phyloP scores from a whole-genome alignment of 2,888 invertebrate genomes.

The Diplazon laetatorius region DNA sequence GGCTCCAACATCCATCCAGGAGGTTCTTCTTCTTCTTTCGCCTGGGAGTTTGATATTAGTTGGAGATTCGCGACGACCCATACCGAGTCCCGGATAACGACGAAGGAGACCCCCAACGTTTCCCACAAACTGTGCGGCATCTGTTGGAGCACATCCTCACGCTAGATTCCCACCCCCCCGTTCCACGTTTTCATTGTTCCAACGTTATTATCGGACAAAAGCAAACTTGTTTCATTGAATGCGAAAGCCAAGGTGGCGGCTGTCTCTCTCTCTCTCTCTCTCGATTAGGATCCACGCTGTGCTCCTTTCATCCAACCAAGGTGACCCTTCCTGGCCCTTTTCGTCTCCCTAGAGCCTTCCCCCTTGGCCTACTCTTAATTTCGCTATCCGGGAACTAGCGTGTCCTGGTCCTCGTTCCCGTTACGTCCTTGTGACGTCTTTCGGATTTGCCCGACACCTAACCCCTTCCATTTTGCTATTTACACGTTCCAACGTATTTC shows the following conservation, averaged over 20 bases:
- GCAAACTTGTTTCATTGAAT: constrained; percentile 81
- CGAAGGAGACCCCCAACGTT: constrained; percentile 47
- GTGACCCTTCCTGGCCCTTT: too few relatives aligned
- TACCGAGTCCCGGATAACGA: constrained; percentile 45
- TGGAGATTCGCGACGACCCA: constrained; percentile 71
- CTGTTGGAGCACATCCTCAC: background rate
- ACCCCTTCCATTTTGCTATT: constrained; percentile 27
- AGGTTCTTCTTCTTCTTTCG: constrained; percentile 74
- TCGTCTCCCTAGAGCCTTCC: too few relatives aligned
- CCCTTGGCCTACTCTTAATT: constrained; percentile 37
- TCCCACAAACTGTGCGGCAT: constrained; percentile 39
- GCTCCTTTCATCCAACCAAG: constrained; percentile 51
- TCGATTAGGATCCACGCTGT: too few relatives aligned
- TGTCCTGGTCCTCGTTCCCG: constrained; percentile 4
- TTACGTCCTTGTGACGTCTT: constrained; percentile 6
- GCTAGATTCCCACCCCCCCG: too few relatives aligned
- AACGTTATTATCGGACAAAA: constrained; percentile 79
- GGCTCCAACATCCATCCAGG: constrained; percentile 37
- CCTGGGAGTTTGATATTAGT: constrained; percentile 80
- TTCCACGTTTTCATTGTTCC: constrained; percentile 74
- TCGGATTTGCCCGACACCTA: background rate
- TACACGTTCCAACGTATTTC: constrained; percentile 23
- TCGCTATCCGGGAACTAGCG: constrained; percentile 6
- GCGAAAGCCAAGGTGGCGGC: constrained; percentile 51
- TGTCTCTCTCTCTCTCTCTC: constrained; percentile 24